Base-by-base conservation (phyloP, 2,797 vertebrate genomes). In the Coreius guichenoti region DNA sequence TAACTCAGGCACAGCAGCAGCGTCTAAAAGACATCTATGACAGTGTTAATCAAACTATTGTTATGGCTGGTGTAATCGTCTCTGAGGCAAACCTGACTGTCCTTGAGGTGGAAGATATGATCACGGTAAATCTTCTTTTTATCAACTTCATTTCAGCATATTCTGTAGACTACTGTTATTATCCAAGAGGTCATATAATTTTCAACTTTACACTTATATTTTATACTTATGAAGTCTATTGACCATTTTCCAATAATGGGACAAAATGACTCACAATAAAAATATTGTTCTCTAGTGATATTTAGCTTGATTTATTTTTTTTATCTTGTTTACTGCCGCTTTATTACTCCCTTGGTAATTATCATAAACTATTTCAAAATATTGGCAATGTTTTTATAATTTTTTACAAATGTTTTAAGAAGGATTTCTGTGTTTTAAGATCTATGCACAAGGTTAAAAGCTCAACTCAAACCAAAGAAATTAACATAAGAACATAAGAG, bases 91-190 rank as follows among this genome's bases (percentile, higher is more conserved):
- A 92, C 12, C 89, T 74, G 51, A 88, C 92, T 3, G 91, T 90
- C 83, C 91, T 88, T 9, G 95, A 96, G 26, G 84, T 98, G 92
- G 92, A 94, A 3, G 90, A 91, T 47, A 81, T 97, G 89, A 95
- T 96, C 90, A 95, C 95, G 97, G 98, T 99, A 93, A 92, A 79
- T 45, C 14, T 58, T 23, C 29, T 54, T 63, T 58, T 29, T 4
- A 29, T 58, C 4, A 63, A 63, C 31, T 36, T 65, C 0, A 65
- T 31, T 58, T 36, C 31, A 36, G 29, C 31, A 0, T 36, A n/a
- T n/a, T 5, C 29, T 76, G 31, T 56, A n/a, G 54, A 23, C 19
- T 36, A 36, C 73, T 56, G 31, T 56, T 16, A 16, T n/a, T 14
- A 33, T 29, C 2, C n/a, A 63, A 29, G 26, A 29, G 61, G 26